Base-by-base conservation (phyloP, 2,797 vertebrate genomes). In the Danio aesculapii region DNA sequence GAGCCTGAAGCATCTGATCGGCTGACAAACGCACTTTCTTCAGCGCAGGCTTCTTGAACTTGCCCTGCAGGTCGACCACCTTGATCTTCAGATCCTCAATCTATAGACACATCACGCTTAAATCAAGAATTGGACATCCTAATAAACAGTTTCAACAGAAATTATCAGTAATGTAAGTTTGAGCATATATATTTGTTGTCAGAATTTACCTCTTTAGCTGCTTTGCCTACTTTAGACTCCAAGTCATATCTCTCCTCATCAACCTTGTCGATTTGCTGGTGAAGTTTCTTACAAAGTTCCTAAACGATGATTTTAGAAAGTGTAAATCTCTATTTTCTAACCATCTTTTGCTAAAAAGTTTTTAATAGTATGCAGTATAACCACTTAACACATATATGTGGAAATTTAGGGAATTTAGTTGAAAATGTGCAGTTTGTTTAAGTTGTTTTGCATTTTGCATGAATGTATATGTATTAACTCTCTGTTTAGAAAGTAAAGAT, bases 51-150 rank as follows among this genome's bases (percentile, higher is more conserved):
- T 96, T 91, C 94, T 97, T 96, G 90, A 97, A 96, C 88, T 96
- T 96, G 89, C 96, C 96, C n/a, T 92, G 87, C 85, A 97, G 92
- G 86, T 96, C 96, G 67, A 95, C 92, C 46, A 96, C 93, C 75
- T 97, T 97, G 90, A 95, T 93, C 88, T 90, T 96, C 91, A 97
- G 90, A 90, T 97, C 96, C 87, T 96, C 95, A 88, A 97, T 94
- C 95, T 96, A 75, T 8, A 43, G n/a, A 72, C 43, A 77, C 52
- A 80, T 66, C 52, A 78, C 66, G 39, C 41, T 52, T 1, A 8
- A n/a, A 13, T 70, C 47, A 77, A 46, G 5, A 5, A 52, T 19
- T 50, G 11, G 57, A 82, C 53, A 79, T 4, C 17, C 4, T 4
- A 44, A 44, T 39, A 61, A 10, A 71, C 13, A 47, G 9, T 16